Base-by-base conservation (phyloP, 1,140 invertebrate genomes). In the Pseudomyrmex dendroicus region DNA sequence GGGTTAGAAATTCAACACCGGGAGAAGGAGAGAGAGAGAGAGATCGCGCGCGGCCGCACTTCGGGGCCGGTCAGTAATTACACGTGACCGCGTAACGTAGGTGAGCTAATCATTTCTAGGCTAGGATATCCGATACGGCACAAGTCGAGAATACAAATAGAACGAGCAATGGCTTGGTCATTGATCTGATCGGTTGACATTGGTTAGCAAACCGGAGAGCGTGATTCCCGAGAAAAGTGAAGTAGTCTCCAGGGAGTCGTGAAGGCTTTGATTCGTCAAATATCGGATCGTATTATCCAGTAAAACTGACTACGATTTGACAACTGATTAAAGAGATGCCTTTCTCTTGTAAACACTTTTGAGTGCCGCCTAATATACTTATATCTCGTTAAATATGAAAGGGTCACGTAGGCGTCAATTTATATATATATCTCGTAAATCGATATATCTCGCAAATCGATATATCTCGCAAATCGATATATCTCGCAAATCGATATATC, bases 21-120 rank as follows among this genome's bases (percentile, higher is more conserved):
- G 15, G n/a, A 44, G 50, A 13, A 10, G 57, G 0, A 48, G 35
- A 59, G 10, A 57, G 35, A 63, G 15, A 62, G 50, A 54, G 63
- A 89, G 86, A 89, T 72, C 66, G 50, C 62, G 82, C 22, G 63
- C 64, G 50, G 46, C 12, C 70, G 54, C 61, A 85, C 20, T 85
- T 85, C 22, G 35, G 72, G 56, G 61, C 46, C 82, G 72, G 59
- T 82, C 76, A 80, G 76, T 84, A 84, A 84, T 84, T 73, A 84
- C 64, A 84, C 59, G 35, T 80, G 54, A 15, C 46, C 13, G 25
- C 50, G 57, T 72, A 35, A 84, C 77, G 66, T 63, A 82, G 50
- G 15, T 54, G 59, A 82, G 22, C 35, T 73, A 56, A 82, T 84
- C 35, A 59, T 84, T 84, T 84, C 83, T 64, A 52, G 46, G 22